Evolutionary conservation across 2,888 invertebrate genomes (phyloP), one percentile per base, ranked within the genome.

Genomic region (Luperina testacea): DNA sequence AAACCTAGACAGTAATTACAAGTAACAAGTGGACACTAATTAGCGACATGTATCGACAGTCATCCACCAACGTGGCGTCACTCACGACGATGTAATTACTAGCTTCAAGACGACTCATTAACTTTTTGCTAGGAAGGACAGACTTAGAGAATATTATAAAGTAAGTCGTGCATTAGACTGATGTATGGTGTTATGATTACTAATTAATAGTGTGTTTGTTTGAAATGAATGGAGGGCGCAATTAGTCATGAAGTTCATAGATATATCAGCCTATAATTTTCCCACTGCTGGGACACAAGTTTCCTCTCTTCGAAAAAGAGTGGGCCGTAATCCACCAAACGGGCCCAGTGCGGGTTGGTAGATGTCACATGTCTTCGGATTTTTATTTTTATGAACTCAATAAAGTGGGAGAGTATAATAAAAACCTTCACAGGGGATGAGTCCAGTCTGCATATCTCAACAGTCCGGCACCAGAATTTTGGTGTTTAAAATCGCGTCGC

Each of bases 41-140:
- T 87, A 88, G 82, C 59, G 80, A 80, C 85, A 75, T 75, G 53
- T 78, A 82, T 67, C 42, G 76, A 81, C 68, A 70, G 48, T 81
- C 88, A 87, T 87, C 80, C 83, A 85, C 87, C 88, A 88, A 61
- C 45, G 61, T 53, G 63, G 63, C 82, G 32, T 83, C 81, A 78
- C 72, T 79, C 77, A 77, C 70, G 69, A 65, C 74, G 69, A 65
- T 57, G 73, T 83, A 77, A 74, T 73, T 80, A 76, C 61, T 72
- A 45, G 67, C 83, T 72, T 69, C 71, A 85, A 85, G 83, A 71
- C 64, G 64, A 74, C 71, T 85, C 73, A 83, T 86, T 86, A 80
- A 59, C 73, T 77, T 80, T 75, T 85, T 83, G 80, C 9, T 20
- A 48, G 8, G 78, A 82, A 87, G 87, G 87, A 72, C 80, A 48